Evolutionary conservation across 2,888 invertebrate genomes (phyloP), one percentile per base, ranked within the genome.

Genomic region (Zaprionus obscuricornis): DNA sequence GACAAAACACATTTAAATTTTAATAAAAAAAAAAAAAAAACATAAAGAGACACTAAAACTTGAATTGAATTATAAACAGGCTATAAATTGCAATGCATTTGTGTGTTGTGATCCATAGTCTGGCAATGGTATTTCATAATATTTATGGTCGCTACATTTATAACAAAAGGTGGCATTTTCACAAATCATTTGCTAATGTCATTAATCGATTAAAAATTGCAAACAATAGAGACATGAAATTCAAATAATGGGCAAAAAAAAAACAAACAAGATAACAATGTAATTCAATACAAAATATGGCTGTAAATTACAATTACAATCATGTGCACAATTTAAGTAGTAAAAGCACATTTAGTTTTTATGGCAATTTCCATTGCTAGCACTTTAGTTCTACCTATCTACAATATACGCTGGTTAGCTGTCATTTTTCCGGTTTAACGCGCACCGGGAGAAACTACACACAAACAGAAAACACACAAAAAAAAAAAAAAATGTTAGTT

Each of bases 21-120:
- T 34, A 40, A 52, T 26, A 16, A 33, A 22, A 7, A 20, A 14
- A 14, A 8, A 17, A 47, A 6, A 24, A 2, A n/a, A n/a, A n/a
- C n/a, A n/a, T n/a, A n/a, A n/a, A n/a, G n/a, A n/a, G n/a, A n/a
- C n/a, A n/a, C n/a, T n/a, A n/a, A n/a, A n/a, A n/a, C n/a, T n/a
- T n/a, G n/a, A n/a, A 74, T 78, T 82, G 83, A 74, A 78, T 78
- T 46, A 66, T 64, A 82, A 59, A 62, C 45, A 56, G 20, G 67
- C 71, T 52, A 78, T 78, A 82, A 76, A 78, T 82, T 67, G 45
- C n/a, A 47, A 59, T 45, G 50, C 47, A 46, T 29, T 54, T 52
- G n/a, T 45, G 31, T 18, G n/a, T 20, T 34, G 47, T 10, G 18
- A 11, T 27, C 33, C 20, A 10, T 52, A n/a, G 18, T 17, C 18